Evolutionary conservation across 2,113 vertebrate species (phyloP), one percentile per base, ranked within the genome.

Genomic region (Coregonus clupeaformis): DNA sequence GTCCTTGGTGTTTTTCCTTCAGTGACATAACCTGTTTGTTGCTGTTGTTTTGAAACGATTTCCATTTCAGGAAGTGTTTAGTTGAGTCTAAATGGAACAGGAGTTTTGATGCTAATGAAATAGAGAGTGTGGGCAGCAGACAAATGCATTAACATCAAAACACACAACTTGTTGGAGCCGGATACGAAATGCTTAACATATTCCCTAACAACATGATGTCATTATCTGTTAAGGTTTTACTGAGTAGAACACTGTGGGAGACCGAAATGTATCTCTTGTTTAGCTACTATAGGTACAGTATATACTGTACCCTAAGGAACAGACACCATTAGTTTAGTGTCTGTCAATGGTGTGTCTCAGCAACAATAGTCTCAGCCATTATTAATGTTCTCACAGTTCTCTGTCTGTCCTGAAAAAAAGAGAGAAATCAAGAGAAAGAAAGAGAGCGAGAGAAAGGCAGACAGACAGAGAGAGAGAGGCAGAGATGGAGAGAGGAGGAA

Each of bases 111-210:
- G 67, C 14, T 69, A 76, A 29, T 20, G 55, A 20, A 45, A 45
- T 55, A 24, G 9, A 76, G 74, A 69, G 67, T 20, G 74, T 62
- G 74, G 67, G 30, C n/a, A 45, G 52, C 52, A 69, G 36, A 66
- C 45, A 71, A 63, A 32, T 59, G 25, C 29, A 49, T 73, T 65
- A 16, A 13, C 57, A 42, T 64, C 68, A 77, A 77, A 66, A 70
- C 29, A 75, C 36, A 76, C 81, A 83, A 77, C 69, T 45, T 75
- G 64, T 69, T 72, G 59, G 32, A 36, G 32, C 67, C 57, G 71
- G 71, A 82, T 74, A 70, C 29, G 72, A 83, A 76, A 69, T 70
- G 65, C 72, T 57, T 80, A 81, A 72, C 59, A 42, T 42, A 42
- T 65, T 52, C n/a, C 72, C 45, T 14, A 63, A 75, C 71, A 74